phyloP scores from a whole-genome alignment of 2,113 vertebrate genomes.

The Speoplatyrhinus poulsoni region DNA sequence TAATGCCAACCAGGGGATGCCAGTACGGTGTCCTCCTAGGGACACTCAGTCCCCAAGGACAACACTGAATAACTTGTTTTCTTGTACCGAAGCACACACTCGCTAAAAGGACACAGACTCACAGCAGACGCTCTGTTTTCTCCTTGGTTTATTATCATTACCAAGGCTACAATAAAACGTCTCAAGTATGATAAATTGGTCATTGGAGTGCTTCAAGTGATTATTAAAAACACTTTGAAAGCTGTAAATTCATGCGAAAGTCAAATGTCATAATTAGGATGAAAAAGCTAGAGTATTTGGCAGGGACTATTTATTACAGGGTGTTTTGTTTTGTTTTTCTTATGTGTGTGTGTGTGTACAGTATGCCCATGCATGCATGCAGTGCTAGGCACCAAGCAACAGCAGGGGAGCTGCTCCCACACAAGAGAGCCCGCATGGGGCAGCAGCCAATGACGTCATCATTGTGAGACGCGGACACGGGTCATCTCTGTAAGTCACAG shows the following conservation, averaged over 20 bases:
- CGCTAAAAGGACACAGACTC: neutral
- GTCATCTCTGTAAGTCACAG: constrained; percentile 68
- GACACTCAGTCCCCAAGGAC: constrained; percentile 49
- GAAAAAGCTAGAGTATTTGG: constrained; percentile 38
- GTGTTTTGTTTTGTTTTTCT: constrained; percentile 4
- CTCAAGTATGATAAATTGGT: constrained; percentile 42
- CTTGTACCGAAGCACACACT: neutral
- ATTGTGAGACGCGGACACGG: constrained; percentile 69
- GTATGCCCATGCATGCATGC: neutral
- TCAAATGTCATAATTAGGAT: constrained; percentile 50
- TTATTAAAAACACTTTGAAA: constrained; percentile 27
- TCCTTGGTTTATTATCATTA: constrained; percentile 45
- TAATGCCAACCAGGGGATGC: constrained; percentile 48
- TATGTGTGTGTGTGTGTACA: constrained; percentile 20
- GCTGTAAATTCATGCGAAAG: constrained; percentile 23
- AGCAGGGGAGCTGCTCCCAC: constrained; percentile 53
- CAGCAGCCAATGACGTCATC: constrained; percentile 71
- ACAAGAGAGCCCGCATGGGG: constrained; percentile 61
- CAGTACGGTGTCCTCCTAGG: constrained; percentile 49
- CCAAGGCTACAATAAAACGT: constrained; percentile 41
- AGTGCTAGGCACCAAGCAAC: constrained; percentile 40
- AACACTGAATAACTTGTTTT: constrained; percentile 52
- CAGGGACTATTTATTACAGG: constrained; percentile 10
- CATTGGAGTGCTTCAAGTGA: constrained; percentile 36
- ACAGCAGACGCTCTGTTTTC: constrained; percentile 40